phyloP scores from a whole-genome alignment of 2,113 vertebrate species.

The Cyanistes caeruleus region DNA sequence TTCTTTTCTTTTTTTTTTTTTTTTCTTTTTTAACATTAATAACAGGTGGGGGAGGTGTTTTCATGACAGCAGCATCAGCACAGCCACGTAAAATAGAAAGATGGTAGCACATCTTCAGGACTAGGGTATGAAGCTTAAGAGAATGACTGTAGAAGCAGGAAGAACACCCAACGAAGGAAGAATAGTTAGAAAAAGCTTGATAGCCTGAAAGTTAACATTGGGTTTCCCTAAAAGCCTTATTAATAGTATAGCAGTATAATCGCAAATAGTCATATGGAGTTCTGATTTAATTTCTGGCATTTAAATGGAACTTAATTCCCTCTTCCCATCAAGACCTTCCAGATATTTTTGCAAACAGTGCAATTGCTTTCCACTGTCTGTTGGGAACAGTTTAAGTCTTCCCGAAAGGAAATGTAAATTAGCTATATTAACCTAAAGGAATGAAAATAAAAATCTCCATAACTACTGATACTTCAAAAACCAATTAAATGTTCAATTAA shows the following conservation, averaged over 20 bases:
- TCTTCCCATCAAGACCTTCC: background rate
- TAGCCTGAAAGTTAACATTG: background rate
- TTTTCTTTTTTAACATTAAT: background rate
- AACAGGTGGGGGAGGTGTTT: background rate
- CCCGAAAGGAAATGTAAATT: background rate
- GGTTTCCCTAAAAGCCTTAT: background rate
- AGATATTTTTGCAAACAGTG: background rate
- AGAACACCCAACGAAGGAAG: background rate
- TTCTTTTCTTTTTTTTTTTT: background rate
- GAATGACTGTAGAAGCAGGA: background rate
- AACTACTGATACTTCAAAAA: background rate
- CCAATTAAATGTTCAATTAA: constrained; percentile 1
- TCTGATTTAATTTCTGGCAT: background rate
- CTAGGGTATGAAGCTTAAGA: background rate
- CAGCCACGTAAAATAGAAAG: background rate
- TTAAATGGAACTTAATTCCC: background rate
- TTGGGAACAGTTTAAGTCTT: constrained; percentile 7
- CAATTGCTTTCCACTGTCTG: background rate
- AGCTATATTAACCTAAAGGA: constrained; percentile 6
- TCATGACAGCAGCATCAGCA: background rate
- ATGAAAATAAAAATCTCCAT: background rate
- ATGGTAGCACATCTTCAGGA: background rate
- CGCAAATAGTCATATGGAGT: background rate
- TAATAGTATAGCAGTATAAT: background rate
- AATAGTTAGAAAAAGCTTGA: background rate